Conservation (phyloP, 2,113 vertebrate species). For the Megatriorchis doriae region DNA sequence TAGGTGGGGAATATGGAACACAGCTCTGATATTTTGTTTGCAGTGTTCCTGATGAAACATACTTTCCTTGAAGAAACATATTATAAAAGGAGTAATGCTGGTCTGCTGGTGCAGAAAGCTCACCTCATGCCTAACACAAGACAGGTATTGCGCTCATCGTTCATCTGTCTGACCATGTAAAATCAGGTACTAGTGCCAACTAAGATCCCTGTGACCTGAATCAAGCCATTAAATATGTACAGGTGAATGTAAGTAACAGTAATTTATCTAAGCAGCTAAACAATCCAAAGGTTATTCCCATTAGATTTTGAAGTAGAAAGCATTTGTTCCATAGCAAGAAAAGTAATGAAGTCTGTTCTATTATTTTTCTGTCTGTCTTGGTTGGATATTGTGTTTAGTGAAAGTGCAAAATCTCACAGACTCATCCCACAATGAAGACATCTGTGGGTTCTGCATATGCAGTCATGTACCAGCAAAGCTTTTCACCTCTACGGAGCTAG, state of each 20-base stretch:
- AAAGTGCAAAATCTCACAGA: not conserved
- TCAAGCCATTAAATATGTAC: not conserved
- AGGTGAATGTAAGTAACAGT: not conserved
- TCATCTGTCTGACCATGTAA: not conserved
- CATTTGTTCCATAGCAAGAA: not conserved
- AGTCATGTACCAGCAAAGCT: not conserved
- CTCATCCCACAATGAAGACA: not conserved
- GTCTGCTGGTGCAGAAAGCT: conserved; percentile 12
- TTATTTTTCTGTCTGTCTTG: not conserved
- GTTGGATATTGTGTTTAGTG: not conserved
- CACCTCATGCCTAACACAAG: not conserved
- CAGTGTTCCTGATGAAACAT: not conserved
- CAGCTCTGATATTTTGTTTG: not conserved
- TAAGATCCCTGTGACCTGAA: not conserved
- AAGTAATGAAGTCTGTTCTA: not conserved
- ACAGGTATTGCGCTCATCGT: not conserved
- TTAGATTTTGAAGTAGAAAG: not conserved
- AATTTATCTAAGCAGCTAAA: not conserved
- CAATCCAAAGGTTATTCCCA: not conserved
- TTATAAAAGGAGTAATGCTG: not conserved
- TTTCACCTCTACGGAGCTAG: not conserved
- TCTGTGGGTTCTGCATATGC: not conserved
- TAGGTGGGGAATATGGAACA: not conserved
- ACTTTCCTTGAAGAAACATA: not conserved
- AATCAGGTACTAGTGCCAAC: not conserved